Base-by-base conservation (phyloP, 92 coral and sea anemone genomes). In the Siderastrea radians region DNA sequence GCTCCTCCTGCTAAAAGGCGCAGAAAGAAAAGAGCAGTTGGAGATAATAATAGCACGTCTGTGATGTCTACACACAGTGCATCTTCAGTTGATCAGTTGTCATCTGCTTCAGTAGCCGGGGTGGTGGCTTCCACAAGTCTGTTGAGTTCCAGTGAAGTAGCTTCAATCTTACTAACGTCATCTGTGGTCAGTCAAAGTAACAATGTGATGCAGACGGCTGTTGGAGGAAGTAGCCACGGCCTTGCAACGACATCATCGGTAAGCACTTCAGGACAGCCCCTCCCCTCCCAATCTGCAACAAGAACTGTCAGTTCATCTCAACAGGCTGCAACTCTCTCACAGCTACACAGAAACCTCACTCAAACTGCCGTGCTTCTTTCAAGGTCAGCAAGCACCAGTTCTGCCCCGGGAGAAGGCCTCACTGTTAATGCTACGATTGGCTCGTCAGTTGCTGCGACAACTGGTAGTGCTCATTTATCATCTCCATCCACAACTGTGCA, bases 21-120 rank as follows among this genome's bases (percentile, higher is more conserved):
- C 19, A 59, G 87, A 71, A 72, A 69, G 53, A 81, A 74, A 50
- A 59, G 65, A 84, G 92, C 58, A 26, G 60, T 48, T 14, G 49
- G 3, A 1, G 72, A 15, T 15, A 47, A 13, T 66, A 12, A 58
- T 16, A 50, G 19, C n/a, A 71, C n/a, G 16, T 43, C 60, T 1
- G 7, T 52, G 55, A 19, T 64, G 26, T 6, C 51, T 26, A 14
- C 48, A 15, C 68, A 75, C 63, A 66, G 54, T 26, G 61, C 17
- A 38, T 75, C 81, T 78, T 50, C 16, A 19, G 8, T 26, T 3
- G 26, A 7, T 5, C 6, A 68, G 19, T 51, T 75, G 1, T 58
- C 46, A 4, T 79, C 81, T 49, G 68, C 83, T 10, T 46, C 71
- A 12, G 62, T 66, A 51, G 7, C 84, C 19, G 64, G 5, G 9